Evolutionary conservation across 2,888 invertebrate species (phyloP).

Genomic region (Biston stratarius): DNA sequence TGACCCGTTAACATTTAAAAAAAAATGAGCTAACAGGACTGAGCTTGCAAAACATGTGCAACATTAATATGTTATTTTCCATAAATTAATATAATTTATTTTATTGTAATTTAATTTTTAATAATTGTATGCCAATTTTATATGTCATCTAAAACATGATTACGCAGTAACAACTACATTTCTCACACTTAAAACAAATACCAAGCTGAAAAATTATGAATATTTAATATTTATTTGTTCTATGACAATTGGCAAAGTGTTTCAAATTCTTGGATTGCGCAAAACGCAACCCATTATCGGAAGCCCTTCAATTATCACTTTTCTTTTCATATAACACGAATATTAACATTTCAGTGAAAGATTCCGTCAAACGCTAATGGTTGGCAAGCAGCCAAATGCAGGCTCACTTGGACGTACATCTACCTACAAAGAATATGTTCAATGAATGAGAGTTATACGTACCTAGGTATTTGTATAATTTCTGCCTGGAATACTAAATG

Average conservation of each 20-base stretch:
- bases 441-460: slow-evolving; percentile 39
- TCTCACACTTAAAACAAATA: too few relatives aligned
- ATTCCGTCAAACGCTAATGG: slow-evolving; percentile 59
- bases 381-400: slow-evolving; percentile 67
- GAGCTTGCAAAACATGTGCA: too few relatives aligned
- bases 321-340: slow-evolving; percentile 45
- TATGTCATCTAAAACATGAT: too few relatives aligned
- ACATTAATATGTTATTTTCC: too few relatives aligned
- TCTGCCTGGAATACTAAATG: slow-evolving; percentile 15
- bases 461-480: slow-evolving; percentile 11
- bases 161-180: too few relatives aligned
- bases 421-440: slow-evolving; percentile 33
- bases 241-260: slow-evolving; percentile 8
- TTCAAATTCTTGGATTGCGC: slow-evolving; percentile 10
- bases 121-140: too few relatives aligned
- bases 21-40: too few relatives aligned
- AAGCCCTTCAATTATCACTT: slow-evolving; percentile 63
- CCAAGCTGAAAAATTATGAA: too few relatives aligned
- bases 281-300: slow-evolving; percentile 44
- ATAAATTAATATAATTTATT: too few relatives aligned
- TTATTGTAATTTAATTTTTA: too few relatives aligned
- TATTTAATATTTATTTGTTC: neutral
- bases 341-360: slow-evolving; percentile 58
- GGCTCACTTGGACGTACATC: slow-evolving; percentile 40
- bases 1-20: too few relatives aligned